Evolutionary conservation across 2,888 invertebrate genomes (phyloP).

Genomic region (Tethea ocularis): DNA sequence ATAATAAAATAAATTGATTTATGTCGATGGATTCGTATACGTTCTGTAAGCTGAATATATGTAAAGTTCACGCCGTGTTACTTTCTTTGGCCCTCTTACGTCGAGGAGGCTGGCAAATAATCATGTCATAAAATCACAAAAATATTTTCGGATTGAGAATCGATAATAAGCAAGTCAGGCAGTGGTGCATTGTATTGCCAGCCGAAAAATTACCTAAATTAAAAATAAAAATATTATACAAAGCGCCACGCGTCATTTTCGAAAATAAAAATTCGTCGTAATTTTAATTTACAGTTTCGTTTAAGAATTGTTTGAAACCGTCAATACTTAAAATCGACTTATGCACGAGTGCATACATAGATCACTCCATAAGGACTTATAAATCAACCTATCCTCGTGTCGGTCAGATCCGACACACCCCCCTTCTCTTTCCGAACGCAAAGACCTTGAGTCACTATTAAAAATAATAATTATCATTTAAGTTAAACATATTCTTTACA

Average conservation of each 20-base stretch:
- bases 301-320: background rate
- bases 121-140: background rate
- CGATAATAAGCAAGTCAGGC: background rate
- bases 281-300: background rate
- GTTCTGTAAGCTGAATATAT: slow-evolving; percentile 17
- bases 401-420: slow-evolving; percentile 11
- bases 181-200: background rate
- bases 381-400: slow-evolving; percentile 1
- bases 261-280: background rate
- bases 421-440: slow-evolving; percentile 8
- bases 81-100: background rate
- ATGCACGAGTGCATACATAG: slow-evolving; percentile 9
- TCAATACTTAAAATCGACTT: background rate
- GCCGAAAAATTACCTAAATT: background rate
- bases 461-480: background rate
- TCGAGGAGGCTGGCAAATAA: background rate
- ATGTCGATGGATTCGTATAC: slow-evolving; percentile 45
- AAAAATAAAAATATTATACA: background rate
- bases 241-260: background rate
- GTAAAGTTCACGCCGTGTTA: background rate
- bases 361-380: slow-evolving; percentile 6
- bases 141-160: background rate
- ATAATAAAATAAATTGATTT: slow-evolving; percentile 14
- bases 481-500: background rate
- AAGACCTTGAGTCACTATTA: background rate